These are phyloP conservation scores for Sphinx pinastri DNA, from an alignment of 2,888 invertebrate genomes.

Conservation along the genomic window DNA sequence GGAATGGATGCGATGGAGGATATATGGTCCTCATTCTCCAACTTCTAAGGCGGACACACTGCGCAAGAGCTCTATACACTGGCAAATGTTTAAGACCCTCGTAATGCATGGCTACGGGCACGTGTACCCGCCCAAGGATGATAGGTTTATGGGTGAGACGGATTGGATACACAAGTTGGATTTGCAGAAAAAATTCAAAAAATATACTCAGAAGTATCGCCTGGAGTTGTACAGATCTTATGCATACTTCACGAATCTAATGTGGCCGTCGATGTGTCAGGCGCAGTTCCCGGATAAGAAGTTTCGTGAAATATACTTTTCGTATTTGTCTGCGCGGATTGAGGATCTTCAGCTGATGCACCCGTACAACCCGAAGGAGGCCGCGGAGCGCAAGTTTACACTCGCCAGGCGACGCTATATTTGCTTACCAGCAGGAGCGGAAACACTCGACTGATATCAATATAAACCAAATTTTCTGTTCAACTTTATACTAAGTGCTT, in stretches of 20 bases:
- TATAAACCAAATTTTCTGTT: not conserved
- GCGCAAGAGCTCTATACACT: slow-evolving; percentile 54
- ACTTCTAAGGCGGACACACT: slow-evolving; percentile 49
- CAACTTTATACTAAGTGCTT: too few species aligned
- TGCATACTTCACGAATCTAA: slow-evolving; percentile 60
- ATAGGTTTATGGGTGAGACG: slow-evolving; percentile 50
- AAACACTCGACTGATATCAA: slow-evolving; percentile 37
- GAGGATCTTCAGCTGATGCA: slow-evolving; percentile 64
- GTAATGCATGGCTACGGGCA: slow-evolving; percentile 55
- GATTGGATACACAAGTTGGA: slow-evolving; percentile 63
- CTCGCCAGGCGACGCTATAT: slow-evolving; percentile 54
- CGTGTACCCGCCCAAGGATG: slow-evolving; percentile 51
- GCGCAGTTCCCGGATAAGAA: slow-evolving; percentile 70
- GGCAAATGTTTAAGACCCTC: slow-evolving; percentile 57
- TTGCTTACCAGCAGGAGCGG: slow-evolving; percentile 58
- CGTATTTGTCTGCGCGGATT: slow-evolving; percentile 58
- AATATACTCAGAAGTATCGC: slow-evolving; percentile 54
- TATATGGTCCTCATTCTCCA: slow-evolving; percentile 57
- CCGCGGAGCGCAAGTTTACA: slow-evolving; percentile 47
- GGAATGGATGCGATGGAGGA: slow-evolving; percentile 74
- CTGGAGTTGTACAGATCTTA: slow-evolving; percentile 58
- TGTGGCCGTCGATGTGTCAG: slow-evolving; percentile 74
- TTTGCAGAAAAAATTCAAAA: slow-evolving; percentile 59
- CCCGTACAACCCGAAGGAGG: slow-evolving; percentile 59
- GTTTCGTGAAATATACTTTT: slow-evolving; percentile 73